Base-by-base conservation (phyloP, 2,888 invertebrate genomes). In the Thecocarcelia acutangulata region DNA sequence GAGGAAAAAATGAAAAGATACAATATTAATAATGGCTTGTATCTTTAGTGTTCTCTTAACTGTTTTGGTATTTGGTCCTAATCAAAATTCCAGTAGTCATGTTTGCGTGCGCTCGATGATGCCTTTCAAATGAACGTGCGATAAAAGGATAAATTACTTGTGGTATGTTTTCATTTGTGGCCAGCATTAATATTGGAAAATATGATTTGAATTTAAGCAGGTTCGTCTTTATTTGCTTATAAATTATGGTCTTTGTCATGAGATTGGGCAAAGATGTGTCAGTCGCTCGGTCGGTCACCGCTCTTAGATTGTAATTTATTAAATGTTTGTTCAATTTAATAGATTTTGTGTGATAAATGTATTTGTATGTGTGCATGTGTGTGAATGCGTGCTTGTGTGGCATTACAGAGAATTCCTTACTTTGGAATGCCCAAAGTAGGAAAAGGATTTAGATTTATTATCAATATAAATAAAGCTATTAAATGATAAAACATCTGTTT, bases 31-130 rank as follows among this genome's bases (percentile, higher is more conserved):
- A 46, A 24, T 58, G 50, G 17, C 11, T 13, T 59, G 48, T 13
- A 13, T 28, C 3, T 70, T 63, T 61, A 68, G 42, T 48, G 78
- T 69, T 82, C 46, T 82, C 46, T 82, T 82, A 82, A 82, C 82
- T 74, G 82, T 78, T 82, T 75, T 75, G 78, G 82, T 66, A 82
- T 87, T 88, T 86, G 86, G 86, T 88, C 88, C 90, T 90, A 90
- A 90, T 90, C 90, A 90, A 90, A 90, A 90, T 90, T 87, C 90
- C 90, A 84, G 85, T 84, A 84, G 82, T 84, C 85, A 85, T 85
- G 85, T 85, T 75, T 48, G n/a, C n/a, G n/a, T 66, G 58, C 69
- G 79, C 59, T 64, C 79, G 72, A 46, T 66, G 83, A 72, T 68
- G 75, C 73, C 69, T 75, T 77, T 54, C 13, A 46, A 24, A 46